Conservation (phyloP, 2,113 vertebrate species). For the Thryonomys swinderianus region DNA sequence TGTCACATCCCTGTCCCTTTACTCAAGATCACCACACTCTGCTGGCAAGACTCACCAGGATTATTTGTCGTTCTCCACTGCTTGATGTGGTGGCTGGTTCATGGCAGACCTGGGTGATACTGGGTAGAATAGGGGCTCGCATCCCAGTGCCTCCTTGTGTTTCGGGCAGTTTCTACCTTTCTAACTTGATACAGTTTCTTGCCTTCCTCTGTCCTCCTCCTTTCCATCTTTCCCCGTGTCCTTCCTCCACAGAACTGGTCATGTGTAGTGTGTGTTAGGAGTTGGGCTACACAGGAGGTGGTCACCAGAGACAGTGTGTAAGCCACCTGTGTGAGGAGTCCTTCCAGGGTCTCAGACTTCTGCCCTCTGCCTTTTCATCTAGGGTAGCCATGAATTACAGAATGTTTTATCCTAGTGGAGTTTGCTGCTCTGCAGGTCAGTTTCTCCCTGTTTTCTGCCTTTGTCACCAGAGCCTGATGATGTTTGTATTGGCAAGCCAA, state of each 20-base stretch:
- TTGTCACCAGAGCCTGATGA: constrained; percentile 27
- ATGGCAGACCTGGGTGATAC: neutral
- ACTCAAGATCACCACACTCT: neutral
- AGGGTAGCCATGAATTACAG: constrained; percentile 12
- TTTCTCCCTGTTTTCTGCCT: constrained; percentile 47
- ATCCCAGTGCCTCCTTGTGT: neutral
- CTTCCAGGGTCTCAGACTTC: neutral
- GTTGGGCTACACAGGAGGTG: neutral
- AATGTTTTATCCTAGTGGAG: constrained; percentile 38
- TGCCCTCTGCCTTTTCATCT: neutral
- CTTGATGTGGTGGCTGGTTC: neutral
- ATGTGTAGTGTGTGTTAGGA: neutral
- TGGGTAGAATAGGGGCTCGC: neutral
- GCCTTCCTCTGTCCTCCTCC: neutral
- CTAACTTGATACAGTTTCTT: neutral
- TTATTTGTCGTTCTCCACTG: neutral
- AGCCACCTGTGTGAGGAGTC: neutral
- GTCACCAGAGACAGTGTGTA: neutral
- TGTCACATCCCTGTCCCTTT: neutral
- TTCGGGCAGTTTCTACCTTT: neutral
- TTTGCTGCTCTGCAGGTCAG: constrained; percentile 46
- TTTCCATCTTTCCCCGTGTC: neutral
- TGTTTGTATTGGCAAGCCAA: constrained; percentile 64
- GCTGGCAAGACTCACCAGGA: neutral
- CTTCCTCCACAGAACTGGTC: neutral